Percentiles rank a stretch among this genome's conserved stretches.
These are phyloP conservation scores for Fragum sueziense DNA, from an alignment of 2,888 invertebrate genomes.

Conservation along the genomic window DNA sequence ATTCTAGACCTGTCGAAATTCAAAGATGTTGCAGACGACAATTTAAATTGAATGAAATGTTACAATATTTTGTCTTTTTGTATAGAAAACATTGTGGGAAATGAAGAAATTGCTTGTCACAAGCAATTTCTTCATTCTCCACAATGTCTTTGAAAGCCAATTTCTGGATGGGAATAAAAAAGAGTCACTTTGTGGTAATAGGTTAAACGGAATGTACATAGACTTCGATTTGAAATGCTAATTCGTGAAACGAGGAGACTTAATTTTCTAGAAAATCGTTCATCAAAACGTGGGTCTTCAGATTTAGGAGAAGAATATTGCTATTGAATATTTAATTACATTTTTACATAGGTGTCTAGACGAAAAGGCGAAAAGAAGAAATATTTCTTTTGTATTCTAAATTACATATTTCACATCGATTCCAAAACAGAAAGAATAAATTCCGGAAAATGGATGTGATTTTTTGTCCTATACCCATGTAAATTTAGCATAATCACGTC, in stretches of 20 bases:
- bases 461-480: not conserved
- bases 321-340: no score
- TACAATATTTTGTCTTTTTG: not conserved
- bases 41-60: no score
- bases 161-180: not conserved
- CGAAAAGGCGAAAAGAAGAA: no score
- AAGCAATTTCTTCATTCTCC: not conserved
- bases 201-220: not conserved
- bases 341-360: no score
- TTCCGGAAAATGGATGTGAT: not conserved
- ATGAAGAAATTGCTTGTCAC: not conserved
- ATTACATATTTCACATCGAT: no score
- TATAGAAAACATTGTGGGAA: not conserved
- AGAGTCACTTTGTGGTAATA: not conserved
- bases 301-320: no score
- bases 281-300: no score
- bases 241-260: not conserved
- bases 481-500: not conserved
- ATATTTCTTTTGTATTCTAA: no score
- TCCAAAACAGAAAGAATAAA: not conserved
- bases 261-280: not conserved
- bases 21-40: no score
- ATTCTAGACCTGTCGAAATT: no score
- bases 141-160: not conserved
- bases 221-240: not conserved